Base-by-base conservation (phyloP, 1,140 invertebrate species). In the Drosophila kepulauana region DNA sequence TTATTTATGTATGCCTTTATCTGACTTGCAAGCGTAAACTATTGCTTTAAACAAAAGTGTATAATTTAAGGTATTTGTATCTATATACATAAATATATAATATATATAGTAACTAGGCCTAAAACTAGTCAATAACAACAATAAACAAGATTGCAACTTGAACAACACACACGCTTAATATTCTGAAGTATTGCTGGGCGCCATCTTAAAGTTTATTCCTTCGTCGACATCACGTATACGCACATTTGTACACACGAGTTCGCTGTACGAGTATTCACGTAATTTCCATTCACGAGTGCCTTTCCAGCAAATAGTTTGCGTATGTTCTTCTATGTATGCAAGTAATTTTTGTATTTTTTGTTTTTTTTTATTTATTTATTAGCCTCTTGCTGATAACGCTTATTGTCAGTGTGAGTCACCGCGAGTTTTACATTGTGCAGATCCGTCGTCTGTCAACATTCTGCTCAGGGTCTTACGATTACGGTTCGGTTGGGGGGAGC, bases 61-160 rank as follows among this genome's bases (percentile, higher is more conserved):
- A 33, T 48, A 57, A 56, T 11, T 56, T 25, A 49, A 68, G 52
- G 65, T 69, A 69, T 62, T 74, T 68, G 63, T 65, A 65, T 35
- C 56, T 4, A 4, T 25, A 25, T 25, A 25, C 20, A 25, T 25
- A 25, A 25, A 25, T 25, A 25, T 25, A 25, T 25, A 25, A 25
- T 25, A 43, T 33, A 33, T 33, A 33, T 0, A 38, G 46, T 73
- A 73, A 61, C 41, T 68, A 74, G 45, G 57, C 11, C 46, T 62
- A 56, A 74, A 10, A 10, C 59, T 69, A 74, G 65, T 75, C 52
- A 69, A 62, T 57, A 75, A 68, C 33, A 54, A 25, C n/a, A 63
- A 64, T 57, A 61, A 74, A 68, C 38, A 43, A 63, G 30, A 62
- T 51, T 74, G 10, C n/a, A 52, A 75, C 46, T 46, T 57, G 65